These are phyloP conservation scores for Pteropus alecto DNA, from an alignment of 2,113 vertebrate species.

Conservation along the genomic window DNA sequence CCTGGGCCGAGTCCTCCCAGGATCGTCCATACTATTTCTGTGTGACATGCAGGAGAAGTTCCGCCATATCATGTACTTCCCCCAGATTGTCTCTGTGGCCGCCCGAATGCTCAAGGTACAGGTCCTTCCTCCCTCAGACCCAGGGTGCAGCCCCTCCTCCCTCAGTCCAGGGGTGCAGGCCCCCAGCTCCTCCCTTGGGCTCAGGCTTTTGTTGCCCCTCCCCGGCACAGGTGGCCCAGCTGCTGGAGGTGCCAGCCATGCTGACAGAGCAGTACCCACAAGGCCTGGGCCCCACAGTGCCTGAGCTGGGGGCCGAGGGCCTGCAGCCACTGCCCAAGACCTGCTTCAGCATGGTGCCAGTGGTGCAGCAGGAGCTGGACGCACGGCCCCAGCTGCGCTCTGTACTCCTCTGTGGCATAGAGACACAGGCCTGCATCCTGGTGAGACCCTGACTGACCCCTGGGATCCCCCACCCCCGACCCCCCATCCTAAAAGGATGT, in stretches of 20 bases:
- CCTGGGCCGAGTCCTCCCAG: constrained; percentile 83
- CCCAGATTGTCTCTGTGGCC: constrained; percentile 89
- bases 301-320: constrained; percentile 86
- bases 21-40: constrained; percentile 87
- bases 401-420: constrained; percentile 90
- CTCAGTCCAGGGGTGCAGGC: constrained; percentile 82
- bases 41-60: constrained; percentile 96
- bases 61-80: constrained; percentile 87
- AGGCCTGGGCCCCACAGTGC: constrained; percentile 90
- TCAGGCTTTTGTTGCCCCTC: background rate
- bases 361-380: constrained; percentile 83
- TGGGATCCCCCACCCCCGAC: fast-evolving
- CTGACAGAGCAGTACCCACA: constrained; percentile 93
- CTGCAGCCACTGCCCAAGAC: constrained; percentile 87
- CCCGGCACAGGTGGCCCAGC: constrained; percentile 78
- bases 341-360: constrained; percentile 90
- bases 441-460: constrained; percentile 66
- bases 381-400: constrained; percentile 67
- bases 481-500: background rate
- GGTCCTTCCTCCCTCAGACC: background rate
- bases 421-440: constrained; percentile 91
- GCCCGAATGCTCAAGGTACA: constrained; percentile 89
- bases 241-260: constrained; percentile 85
- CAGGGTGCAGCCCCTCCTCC: constrained; percentile 71
- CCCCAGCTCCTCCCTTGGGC: background rate